A percentile compares a stretch with the other conserved stretches of the same genome.
Conservation (phyloP, 2,113 vertebrate species). For the Sciurus niger region DNA sequence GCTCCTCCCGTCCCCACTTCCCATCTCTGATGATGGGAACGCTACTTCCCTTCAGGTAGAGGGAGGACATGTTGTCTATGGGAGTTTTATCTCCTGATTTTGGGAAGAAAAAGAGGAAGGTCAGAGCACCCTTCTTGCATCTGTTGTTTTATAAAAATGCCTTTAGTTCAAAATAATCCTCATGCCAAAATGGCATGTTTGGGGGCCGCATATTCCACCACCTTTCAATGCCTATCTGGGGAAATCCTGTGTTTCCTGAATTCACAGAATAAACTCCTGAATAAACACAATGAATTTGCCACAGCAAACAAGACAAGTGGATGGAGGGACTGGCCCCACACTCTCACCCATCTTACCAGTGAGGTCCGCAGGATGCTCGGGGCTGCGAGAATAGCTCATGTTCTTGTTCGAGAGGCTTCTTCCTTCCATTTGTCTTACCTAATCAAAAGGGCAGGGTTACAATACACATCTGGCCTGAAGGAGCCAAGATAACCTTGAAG, state of each 20-base stretch:
- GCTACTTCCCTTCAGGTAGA: not conserved
- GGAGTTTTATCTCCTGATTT: not conserved
- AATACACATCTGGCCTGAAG: constrained; percentile 81
- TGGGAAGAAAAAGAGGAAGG: not conserved
- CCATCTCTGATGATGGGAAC: not conserved
- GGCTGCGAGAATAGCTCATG: not conserved
- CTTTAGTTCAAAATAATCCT: not conserved
- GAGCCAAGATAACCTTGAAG: constrained; percentile 89
- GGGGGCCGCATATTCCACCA: not conserved
- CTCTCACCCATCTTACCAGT: not conserved
- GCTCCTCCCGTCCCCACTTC: not conserved
- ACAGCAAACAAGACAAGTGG: not conserved
- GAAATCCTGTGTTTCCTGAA: not conserved
- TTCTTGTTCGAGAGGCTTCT: constrained; percentile 78
- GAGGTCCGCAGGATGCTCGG: not conserved
- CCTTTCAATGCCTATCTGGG: not conserved
- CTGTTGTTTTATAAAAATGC: not conserved
- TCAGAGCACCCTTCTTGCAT: not conserved
- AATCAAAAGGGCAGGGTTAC: constrained; percentile 82
- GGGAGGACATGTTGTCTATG: not conserved
- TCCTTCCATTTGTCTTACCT: constrained; percentile 75
- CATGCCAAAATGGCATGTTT: not conserved
- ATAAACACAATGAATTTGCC: not conserved
- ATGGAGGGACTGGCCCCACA: not conserved
- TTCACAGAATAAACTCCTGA: not conserved